A percentile compares a stretch with the other conserved stretches of the same genome.
These are phyloP conservation scores for Heptranchias perlo DNA, from an alignment of 2,113 vertebrate genomes.

Conservation along the genomic window DNA sequence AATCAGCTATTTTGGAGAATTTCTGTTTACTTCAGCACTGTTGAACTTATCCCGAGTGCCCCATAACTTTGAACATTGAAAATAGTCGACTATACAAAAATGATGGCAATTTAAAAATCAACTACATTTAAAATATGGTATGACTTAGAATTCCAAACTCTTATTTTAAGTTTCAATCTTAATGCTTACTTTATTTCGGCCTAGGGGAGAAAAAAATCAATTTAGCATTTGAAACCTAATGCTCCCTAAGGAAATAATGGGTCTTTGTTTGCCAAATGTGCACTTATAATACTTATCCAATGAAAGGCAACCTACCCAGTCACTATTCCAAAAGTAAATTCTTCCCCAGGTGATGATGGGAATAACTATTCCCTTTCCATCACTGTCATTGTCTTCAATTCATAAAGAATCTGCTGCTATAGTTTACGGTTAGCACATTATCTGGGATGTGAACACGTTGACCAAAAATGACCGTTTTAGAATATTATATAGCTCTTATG, in stretches of 20 bases:
- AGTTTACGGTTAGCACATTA: no score
- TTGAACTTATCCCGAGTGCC: no score
- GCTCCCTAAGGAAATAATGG: background rate
- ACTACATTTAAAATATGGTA: constrained; percentile 4
- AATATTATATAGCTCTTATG: background rate
- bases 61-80: no score
- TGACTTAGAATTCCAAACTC: background rate
- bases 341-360: background rate
- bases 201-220: background rate
- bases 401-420: background rate
- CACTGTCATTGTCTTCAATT: background rate
- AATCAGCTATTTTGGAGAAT: background rate
- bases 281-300: background rate
- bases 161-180: background rate
- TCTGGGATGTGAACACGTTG: background rate
- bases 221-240: constrained; percentile 5
- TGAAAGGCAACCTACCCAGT: background rate
- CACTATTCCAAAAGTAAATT: background rate
- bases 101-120: background rate
- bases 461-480: background rate
- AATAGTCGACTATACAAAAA: no score
- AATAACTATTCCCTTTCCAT: background rate
- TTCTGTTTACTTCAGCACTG: no score
- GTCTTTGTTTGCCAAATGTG: background rate
- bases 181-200: background rate